Evolutionary conservation across 1,140 invertebrate species (phyloP).

Genomic region (Trichomalopsis sarcophagae): DNA sequence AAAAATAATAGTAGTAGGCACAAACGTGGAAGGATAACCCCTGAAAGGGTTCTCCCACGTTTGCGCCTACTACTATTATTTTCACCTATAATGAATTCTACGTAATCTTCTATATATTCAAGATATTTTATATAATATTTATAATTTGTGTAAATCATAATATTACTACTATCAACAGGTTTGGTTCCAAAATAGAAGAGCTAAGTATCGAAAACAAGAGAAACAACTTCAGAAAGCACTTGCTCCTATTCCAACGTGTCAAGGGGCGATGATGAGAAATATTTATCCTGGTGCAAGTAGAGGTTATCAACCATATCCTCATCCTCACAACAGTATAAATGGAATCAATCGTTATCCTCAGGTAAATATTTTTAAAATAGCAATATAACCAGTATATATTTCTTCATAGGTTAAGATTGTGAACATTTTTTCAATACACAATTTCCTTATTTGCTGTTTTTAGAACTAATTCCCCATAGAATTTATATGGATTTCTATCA

Average conservation of each 20-base stretch:
- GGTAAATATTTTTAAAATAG: slow-evolving; percentile 75
- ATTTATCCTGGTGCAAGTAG: slow-evolving; percentile 92
- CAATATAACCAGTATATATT: slow-evolving; percentile 42
- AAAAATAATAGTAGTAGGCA: too few species aligned
- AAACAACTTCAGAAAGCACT: slow-evolving; percentile 97
- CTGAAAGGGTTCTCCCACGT: too few species aligned
- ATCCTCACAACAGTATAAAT: slow-evolving; percentile 85
- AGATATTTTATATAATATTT: too few species aligned
- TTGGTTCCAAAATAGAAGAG: slow-evolving; percentile 98
- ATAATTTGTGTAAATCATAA: too few species aligned
- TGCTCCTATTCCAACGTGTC: slow-evolving; percentile 92
- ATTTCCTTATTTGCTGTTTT: neutral
- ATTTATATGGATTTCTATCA: too few species aligned
- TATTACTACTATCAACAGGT: slow-evolving; percentile 78
- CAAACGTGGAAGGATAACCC: too few species aligned
- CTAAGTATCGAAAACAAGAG: slow-evolving; percentile 98
- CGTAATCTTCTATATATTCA: too few species aligned
- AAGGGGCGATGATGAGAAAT: slow-evolving; percentile 97
- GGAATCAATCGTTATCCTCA: slow-evolving; percentile 96
- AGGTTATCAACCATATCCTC: slow-evolving; percentile 94
- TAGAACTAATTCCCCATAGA: too few species aligned
- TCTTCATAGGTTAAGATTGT: neutral
- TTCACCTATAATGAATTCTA: too few species aligned
- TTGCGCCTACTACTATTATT: too few species aligned
- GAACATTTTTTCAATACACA: neutral